phyloP scores from a whole-genome alignment of 2,888 invertebrate genomes.

The Agonopterix subpropinquella region DNA sequence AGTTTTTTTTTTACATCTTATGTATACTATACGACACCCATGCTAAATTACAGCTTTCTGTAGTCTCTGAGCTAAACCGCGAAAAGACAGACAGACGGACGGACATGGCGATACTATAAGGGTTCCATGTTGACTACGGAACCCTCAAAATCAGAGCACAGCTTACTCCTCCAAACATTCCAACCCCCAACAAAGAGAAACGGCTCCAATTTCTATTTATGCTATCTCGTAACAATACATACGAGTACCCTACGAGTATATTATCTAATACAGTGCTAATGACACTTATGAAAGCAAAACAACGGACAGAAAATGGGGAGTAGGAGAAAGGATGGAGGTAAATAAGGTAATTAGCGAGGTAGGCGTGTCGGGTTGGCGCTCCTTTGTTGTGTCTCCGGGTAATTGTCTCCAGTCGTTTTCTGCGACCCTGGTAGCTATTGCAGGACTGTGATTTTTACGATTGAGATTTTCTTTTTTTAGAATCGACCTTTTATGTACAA shows the following conservation, averaged over 20 bases:
- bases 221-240: slow-evolving; percentile 3
- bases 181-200: not conserved
- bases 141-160: too few relatives aligned
- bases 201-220: slow-evolving; percentile 7
- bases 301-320: slow-evolving; percentile 10
- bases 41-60: too few relatives aligned
- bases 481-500: too few relatives aligned
- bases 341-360: slow-evolving; percentile 15
- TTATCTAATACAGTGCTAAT: slow-evolving; percentile 10
- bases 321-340: slow-evolving; percentile 10
- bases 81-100: too few relatives aligned
- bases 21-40: too few relatives aligned
- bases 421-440: slow-evolving; percentile 1
- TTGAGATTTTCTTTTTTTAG: slow-evolving; percentile 3
- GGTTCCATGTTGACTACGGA: too few relatives aligned
- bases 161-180: too few relatives aligned
- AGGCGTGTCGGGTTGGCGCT: slow-evolving; percentile 2
- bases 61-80: too few relatives aligned
- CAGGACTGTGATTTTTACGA: slow-evolving; percentile 2
- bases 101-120: too few relatives aligned
- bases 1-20: too few relatives aligned
- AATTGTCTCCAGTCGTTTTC: slow-evolving; percentile 3
- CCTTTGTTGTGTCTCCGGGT: slow-evolving; percentile 4
- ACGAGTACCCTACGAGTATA: not conserved
- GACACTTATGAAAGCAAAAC: slow-evolving; percentile 15